Evolutionary conservation across 2,888 invertebrate species (phyloP).

Genomic region (Cetonia aurata): DNA sequence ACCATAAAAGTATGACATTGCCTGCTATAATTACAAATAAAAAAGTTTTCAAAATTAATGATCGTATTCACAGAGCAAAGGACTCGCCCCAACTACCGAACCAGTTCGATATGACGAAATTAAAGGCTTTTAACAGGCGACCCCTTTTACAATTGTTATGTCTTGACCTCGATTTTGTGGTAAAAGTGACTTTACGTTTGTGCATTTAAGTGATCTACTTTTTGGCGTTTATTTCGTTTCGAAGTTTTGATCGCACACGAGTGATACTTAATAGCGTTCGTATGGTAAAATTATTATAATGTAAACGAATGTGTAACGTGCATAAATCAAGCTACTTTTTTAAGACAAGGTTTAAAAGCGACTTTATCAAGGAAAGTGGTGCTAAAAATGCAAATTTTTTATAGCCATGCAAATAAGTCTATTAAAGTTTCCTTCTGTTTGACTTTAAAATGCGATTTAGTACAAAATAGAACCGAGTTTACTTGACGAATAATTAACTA

Average conservation of each 20-base stretch:
- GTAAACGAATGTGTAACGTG: background rate
- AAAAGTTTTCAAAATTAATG: slow-evolving; percentile 22
- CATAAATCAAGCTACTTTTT: too few relatives aligned
- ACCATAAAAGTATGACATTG: slow-evolving; percentile 8
- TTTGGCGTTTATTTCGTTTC: background rate
- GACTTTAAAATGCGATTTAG: too few relatives aligned
- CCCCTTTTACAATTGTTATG: slow-evolving; percentile 37
- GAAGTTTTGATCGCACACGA: background rate
- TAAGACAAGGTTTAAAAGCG: too few relatives aligned
- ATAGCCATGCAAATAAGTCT: too few relatives aligned
- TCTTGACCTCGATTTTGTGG: slow-evolving; percentile 26
- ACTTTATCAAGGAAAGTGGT: too few relatives aligned
- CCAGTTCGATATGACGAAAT: slow-evolving; percentile 37
- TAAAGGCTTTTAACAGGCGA: slow-evolving; percentile 33
- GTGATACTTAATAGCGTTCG: slow-evolving; percentile 2
- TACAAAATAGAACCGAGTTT: too few relatives aligned
- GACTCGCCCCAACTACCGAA: slow-evolving; percentile 17
- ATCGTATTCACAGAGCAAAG: slow-evolving; percentile 13
- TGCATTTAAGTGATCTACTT: background rate
- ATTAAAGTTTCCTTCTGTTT: too few relatives aligned
- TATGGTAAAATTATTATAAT: background rate
- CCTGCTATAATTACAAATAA: slow-evolving; percentile 5
- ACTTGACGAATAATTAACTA: too few relatives aligned
- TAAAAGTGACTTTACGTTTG: slow-evolving; percentile 24
- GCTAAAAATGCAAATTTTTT: too few relatives aligned